Conservation (phyloP, 2,113 vertebrate species). For the Ardeotis arabs region DNA sequence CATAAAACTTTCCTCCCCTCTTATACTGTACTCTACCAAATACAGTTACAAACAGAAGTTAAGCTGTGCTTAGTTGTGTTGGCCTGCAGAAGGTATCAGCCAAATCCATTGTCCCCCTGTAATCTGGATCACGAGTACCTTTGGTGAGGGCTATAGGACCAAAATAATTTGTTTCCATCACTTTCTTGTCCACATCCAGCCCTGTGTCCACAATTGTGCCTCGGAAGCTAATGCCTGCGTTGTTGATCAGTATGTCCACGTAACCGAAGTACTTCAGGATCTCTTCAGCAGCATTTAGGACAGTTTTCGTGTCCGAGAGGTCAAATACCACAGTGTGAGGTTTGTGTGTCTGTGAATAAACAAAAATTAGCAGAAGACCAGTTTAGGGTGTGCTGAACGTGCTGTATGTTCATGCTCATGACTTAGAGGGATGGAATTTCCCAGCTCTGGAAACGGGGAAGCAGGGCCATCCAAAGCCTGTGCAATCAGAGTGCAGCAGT, state of each 20-base stretch:
- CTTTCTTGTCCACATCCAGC: conserved; percentile 86
- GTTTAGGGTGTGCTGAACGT: neutral
- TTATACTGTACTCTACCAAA: neutral
- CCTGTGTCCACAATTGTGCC: conserved; percentile 86
- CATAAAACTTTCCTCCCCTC: neutral
- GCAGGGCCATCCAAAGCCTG: neutral
- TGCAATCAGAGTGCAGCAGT: neutral
- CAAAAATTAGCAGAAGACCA: neutral
- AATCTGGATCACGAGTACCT: conserved; percentile 67
- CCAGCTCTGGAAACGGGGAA: neutral
- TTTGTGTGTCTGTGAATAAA: conserved; percentile 76
- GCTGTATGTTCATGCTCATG: neutral
- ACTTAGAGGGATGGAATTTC: neutral
- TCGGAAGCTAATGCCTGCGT: conserved; percentile 94
- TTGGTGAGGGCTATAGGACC: conserved; percentile 93
- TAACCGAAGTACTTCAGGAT: conserved; percentile 85
- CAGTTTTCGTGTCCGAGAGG: conserved; percentile 77
- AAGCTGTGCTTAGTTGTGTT: neutral
- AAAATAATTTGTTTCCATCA: conserved; percentile 98
- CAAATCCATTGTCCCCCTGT: neutral
- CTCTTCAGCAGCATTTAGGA: conserved; percentile 79
- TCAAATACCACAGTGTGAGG: conserved; percentile 87
- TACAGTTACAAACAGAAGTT: neutral
- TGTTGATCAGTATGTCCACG: conserved; percentile 93
- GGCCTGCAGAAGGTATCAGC: neutral